Evolutionary conservation across 2,113 vertebrate species (phyloP).

Genomic region (Indri indri): DNA sequence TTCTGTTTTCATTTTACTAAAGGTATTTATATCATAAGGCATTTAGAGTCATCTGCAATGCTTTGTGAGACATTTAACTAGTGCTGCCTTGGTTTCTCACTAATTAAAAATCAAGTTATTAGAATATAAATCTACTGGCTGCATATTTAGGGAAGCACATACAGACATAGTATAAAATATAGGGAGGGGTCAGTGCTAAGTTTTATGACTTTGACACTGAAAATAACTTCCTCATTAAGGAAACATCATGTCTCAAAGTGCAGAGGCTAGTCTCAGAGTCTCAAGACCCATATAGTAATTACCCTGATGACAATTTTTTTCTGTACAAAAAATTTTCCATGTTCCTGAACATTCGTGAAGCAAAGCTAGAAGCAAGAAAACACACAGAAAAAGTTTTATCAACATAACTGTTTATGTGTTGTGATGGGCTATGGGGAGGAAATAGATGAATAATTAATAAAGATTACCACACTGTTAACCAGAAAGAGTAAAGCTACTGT

Average conservation of each 20-base stretch:
- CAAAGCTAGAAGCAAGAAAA: neutral
- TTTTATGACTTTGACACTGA: slow-evolving; percentile 8
- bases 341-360: neutral
- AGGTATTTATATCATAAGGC: slow-evolving; percentile 82
- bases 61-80: slow-evolving; percentile 80
- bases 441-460: neutral
- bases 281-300: neutral
- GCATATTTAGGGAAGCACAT: slow-evolving; percentile 7
- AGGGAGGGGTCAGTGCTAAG: neutral
- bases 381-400: neutral
- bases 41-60: slow-evolving; percentile 81
- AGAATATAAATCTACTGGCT: slow-evolving; percentile 70
- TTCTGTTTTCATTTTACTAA: slow-evolving; percentile 77
- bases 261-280: neutral
- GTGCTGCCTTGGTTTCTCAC: slow-evolving; percentile 73
- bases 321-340: neutral
- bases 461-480: neutral
- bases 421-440: neutral
- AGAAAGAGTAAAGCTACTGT: neutral
- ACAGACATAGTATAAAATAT: neutral
- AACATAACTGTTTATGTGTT: neutral
- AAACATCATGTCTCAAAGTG: neutral
- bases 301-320: neutral
- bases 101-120: slow-evolving; percentile 82
- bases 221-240: slow-evolving; percentile 42